These are phyloP conservation scores for Spodoptera litura DNA, from an alignment of 1,140 invertebrate genomes.

Conservation along the genomic window DNA sequence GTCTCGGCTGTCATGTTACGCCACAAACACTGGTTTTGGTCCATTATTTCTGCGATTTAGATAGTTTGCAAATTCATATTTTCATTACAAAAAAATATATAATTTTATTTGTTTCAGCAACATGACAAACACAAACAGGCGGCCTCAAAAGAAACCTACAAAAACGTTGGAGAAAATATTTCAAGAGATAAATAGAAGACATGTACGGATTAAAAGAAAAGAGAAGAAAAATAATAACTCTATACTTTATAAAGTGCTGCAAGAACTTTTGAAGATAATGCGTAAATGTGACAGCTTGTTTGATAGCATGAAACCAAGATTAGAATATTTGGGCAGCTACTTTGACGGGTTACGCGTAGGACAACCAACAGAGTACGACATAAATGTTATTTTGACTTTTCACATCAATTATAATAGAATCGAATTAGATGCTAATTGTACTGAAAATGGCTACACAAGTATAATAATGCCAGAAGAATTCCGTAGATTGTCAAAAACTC, in stretches of 20 bases:
- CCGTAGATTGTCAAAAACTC: slow-evolving; percentile 59
- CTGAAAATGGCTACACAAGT: slow-evolving; percentile 55
- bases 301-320: slow-evolving; percentile 61
- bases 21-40: too few relatives aligned
- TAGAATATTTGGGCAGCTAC: slow-evolving; percentile 68
- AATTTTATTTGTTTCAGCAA: slow-evolving; percentile 32
- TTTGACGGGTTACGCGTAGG: slow-evolving; percentile 67
- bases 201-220: slow-evolving; percentile 58
- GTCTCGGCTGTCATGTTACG: too few relatives aligned
- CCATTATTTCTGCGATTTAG: neutral
- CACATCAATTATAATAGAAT: slow-evolving; percentile 64
- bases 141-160: neutral
- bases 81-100: neutral
- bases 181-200: slow-evolving; percentile 57
- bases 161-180: slow-evolving; percentile 55
- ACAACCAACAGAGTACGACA: slow-evolving; percentile 65
- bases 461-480: slow-evolving; percentile 67
- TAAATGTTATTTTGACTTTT: slow-evolving; percentile 64
- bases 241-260: slow-evolving; percentile 58
- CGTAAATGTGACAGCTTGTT: slow-evolving; percentile 58
- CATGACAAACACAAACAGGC: neutral
- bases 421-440: slow-evolving; percentile 55
- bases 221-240: slow-evolving; percentile 60
- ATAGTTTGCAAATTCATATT: neutral
- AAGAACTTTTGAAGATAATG: slow-evolving; percentile 59